Conservation (phyloP, 2,888 invertebrate species). For the Aethes cnicana region DNA sequence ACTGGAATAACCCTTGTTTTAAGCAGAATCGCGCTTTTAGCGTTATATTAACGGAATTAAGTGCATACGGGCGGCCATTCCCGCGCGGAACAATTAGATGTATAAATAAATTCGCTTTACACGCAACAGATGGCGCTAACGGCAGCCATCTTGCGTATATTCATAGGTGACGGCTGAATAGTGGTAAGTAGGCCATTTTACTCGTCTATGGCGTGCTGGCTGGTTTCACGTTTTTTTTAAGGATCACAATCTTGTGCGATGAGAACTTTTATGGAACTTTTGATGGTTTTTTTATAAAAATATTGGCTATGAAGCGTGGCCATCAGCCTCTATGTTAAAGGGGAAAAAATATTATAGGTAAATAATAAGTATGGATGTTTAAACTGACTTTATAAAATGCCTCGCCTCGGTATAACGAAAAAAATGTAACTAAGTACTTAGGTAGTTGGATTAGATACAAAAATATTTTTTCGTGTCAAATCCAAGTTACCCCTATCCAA, state of each 20-base stretch:
- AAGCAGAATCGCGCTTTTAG: constrained; percentile 66
- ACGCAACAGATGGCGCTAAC: constrained; percentile 74
- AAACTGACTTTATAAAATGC: no score
- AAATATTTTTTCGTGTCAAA: no score
- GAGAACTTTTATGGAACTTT: neutral
- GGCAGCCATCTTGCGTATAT: constrained; percentile 67
- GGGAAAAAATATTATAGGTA: no score
- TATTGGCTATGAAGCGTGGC: no score
- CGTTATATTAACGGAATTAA: constrained; percentile 73
- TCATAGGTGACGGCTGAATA: constrained; percentile 74
- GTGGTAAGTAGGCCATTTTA: constrained; percentile 44
- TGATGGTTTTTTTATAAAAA: no score
- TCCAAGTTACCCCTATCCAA: neutral
- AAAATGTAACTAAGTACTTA: no score
- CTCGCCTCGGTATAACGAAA: no score
- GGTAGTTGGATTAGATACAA: no score
- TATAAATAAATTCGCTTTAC: constrained; percentile 78
- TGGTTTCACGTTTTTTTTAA: neutral
- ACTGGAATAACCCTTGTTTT: constrained; percentile 62
- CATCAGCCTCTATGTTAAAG: no score
- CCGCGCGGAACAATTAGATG: constrained; percentile 73
- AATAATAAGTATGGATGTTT: no score
- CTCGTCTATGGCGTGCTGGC: constrained; percentile 43
- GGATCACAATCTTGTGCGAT: neutral
- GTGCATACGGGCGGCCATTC: constrained; percentile 70